A percentile compares a stretch with the other conserved stretches of the same genome.
Conservation (phyloP, 1,140 invertebrate genomes). For the Idris sp. region DNA sequence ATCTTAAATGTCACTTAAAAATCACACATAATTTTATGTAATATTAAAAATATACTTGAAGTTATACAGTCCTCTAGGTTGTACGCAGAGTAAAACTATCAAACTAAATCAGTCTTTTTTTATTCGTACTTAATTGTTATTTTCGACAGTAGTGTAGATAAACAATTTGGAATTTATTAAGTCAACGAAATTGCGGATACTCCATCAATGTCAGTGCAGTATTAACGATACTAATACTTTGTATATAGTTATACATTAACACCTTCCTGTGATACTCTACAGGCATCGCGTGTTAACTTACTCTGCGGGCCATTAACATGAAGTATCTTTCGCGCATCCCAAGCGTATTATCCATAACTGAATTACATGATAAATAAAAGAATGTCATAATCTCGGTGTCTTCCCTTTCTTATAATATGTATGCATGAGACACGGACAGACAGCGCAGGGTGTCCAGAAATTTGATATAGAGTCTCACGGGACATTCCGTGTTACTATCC, state of each 20-base stretch:
- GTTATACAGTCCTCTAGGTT: too few relatives aligned
- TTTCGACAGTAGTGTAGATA: too few relatives aligned
- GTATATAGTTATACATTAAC: conserved; percentile 29
- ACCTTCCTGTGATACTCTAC: conserved; percentile 32
- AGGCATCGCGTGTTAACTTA: conserved; percentile 57
- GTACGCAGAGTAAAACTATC: too few relatives aligned
- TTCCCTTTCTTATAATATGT: conserved; percentile 65
- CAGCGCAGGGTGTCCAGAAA: conserved; percentile 60
- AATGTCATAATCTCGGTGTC: conserved; percentile 67
- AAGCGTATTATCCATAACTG: conserved; percentile 61
- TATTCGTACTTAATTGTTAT: too few relatives aligned
- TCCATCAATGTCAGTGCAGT: conserved; percentile 55
- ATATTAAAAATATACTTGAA: too few relatives aligned
- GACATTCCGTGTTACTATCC: conserved; percentile 57
- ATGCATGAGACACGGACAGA: conserved; percentile 62
- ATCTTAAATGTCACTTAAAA: too few relatives aligned
- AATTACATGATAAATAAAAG: conserved; percentile 69
- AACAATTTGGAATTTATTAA: conserved; percentile 56
- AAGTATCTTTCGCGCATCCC: conserved; percentile 50
- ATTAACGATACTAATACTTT: too few relatives aligned
- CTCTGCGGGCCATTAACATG: conserved; percentile 40
- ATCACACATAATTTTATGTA: too few relatives aligned
- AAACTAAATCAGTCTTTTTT: too few relatives aligned
- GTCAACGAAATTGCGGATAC: conserved; percentile 49
- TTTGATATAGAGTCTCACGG: conserved; percentile 69